Conservation (phyloP, 2,797 vertebrate species). For the Cyclopterus lumpus region DNA sequence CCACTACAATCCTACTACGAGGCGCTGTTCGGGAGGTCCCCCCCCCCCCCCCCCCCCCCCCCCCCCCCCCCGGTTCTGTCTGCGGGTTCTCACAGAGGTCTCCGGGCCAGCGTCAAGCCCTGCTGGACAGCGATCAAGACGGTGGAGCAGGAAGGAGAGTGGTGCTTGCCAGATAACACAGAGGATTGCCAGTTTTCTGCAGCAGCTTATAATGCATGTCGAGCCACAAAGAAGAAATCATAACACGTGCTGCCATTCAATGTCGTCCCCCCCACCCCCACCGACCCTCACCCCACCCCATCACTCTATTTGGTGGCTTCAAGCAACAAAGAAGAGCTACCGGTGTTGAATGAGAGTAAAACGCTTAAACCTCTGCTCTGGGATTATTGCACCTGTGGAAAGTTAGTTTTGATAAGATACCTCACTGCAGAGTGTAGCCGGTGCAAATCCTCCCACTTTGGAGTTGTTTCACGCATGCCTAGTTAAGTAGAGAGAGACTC, state of each 20-base stretch:
- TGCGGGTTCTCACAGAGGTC: constrained; percentile 42
- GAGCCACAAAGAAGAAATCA: constrained; percentile 39
- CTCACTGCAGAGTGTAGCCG: constrained; percentile 7
- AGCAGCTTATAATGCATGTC: constrained; percentile 45
- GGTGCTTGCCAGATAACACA: constrained; percentile 56
- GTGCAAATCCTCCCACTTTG: constrained; percentile 28
- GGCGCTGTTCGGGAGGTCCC: no score
- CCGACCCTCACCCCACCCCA: no score
- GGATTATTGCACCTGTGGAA: constrained; percentile 41
- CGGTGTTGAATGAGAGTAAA: constrained; percentile 20
- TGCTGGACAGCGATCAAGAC: constrained; percentile 50
- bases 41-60: no score
- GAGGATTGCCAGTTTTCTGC: constrained; percentile 53
- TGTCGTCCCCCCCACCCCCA: no score
- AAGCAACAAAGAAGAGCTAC: not conserved
- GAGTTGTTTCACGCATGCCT: constrained; percentile 57
- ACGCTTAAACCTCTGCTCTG: constrained; percentile 2
- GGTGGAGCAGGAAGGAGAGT: constrained; percentile 18
- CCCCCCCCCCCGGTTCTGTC: constrained; percentile 35
- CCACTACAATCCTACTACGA: constrained; percentile 7
- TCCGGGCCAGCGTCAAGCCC: constrained; percentile 37
- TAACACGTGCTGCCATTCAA: constrained; percentile 52
- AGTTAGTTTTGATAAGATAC: constrained; percentile 38
- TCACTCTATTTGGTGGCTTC: constrained; percentile 17
- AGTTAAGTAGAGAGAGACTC: constrained; percentile 26